Percentiles rank a stretch among this genome's conserved stretches.
Conservation (phyloP, 2,888 invertebrate genomes). For the Drosophila nr. medialis region DNA sequence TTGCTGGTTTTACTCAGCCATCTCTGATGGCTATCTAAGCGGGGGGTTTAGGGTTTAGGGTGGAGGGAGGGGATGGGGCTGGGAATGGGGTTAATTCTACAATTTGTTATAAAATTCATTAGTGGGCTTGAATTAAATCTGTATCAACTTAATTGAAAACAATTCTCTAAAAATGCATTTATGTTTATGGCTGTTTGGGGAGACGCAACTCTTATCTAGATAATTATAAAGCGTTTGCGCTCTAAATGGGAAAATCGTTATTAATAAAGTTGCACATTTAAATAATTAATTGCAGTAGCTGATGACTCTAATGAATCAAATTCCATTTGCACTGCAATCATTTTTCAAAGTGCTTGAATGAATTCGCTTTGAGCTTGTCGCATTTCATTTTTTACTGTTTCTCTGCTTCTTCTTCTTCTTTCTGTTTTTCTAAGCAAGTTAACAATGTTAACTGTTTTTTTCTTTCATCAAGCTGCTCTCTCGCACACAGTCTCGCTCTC, state of each 20-base stretch:
- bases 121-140: conserved; percentile 16
- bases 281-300: neutral
- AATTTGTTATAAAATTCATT: conserved; percentile 37
- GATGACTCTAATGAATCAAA: neutral
- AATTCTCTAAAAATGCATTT: conserved; percentile 14
- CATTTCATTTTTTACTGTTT: neutral
- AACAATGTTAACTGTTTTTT: conserved; percentile 7
- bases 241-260: neutral
- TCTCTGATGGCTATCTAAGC: conserved; percentile 4
- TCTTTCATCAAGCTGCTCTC: neutral
- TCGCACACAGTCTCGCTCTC: neutral
- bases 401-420: neutral
- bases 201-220: neutral
- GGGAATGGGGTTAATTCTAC: conserved; percentile 1
- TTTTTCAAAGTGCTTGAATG: neutral
- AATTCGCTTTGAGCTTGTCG: neutral
- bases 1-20: conserved; percentile 35
- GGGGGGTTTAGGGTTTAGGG: neutral
- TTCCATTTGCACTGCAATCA: neutral
- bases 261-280: neutral
- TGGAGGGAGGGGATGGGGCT: neutral
- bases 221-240: neutral
- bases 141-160: conserved; percentile 15
- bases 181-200: conserved; percentile 4
- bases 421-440: neutral